These are phyloP conservation scores for Baronia brevicornis DNA, from an alignment of 2,888 invertebrate species.

Conservation along the genomic window DNA sequence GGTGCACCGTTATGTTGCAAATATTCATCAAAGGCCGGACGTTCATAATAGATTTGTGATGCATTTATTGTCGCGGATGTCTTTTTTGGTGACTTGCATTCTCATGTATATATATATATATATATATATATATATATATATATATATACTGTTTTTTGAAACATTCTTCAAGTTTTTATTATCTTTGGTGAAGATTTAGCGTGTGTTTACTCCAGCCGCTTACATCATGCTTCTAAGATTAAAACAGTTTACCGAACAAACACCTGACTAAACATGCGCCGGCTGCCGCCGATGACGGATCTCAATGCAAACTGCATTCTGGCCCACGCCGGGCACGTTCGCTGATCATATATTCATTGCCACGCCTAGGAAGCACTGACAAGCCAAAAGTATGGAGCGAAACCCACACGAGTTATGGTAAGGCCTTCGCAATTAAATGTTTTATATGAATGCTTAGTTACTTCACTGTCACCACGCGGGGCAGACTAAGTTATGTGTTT, in stretches of 20 bases:
- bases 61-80: too few relatives aligned
- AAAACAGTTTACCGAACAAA: slow-evolving; percentile 21
- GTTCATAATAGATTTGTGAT: too few relatives aligned
- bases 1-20: too few relatives aligned
- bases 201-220: slow-evolving; percentile 9
- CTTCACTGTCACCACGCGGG: slow-evolving; percentile 43
- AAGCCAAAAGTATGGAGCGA: slow-evolving; percentile 68
- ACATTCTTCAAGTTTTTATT: too few relatives aligned
- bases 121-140: too few relatives aligned
- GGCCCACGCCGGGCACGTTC: slow-evolving; percentile 38
- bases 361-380: slow-evolving; percentile 65
- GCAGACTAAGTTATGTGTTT: slow-evolving; percentile 39
- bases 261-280: slow-evolving; percentile 23
- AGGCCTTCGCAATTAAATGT: slow-evolving; percentile 47
- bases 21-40: too few relatives aligned
- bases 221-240: slow-evolving; percentile 15
- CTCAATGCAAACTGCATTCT: slow-evolving; percentile 62
- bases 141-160: too few relatives aligned
- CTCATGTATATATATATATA: too few relatives aligned
- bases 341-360: slow-evolving; percentile 61
- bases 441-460: slow-evolving; percentile 50
- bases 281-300: slow-evolving; percentile 31
- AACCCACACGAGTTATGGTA: slow-evolving; percentile 61
- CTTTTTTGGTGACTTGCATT: too few relatives aligned
- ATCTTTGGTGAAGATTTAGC: too few relatives aligned